phyloP scores from a whole-genome alignment of 2,888 invertebrate species.

The Fragum whitleyi region DNA sequence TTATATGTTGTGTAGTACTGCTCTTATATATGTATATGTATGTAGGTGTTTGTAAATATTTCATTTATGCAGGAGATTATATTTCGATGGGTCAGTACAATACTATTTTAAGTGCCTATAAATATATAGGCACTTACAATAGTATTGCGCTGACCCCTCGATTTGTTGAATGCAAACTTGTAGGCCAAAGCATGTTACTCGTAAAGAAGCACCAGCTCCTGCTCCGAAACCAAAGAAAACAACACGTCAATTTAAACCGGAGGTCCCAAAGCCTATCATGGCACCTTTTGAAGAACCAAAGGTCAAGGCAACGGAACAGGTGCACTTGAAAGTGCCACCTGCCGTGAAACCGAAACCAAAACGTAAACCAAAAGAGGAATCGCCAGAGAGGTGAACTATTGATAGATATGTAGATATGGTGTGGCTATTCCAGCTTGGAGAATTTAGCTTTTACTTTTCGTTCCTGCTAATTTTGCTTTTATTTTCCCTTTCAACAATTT shows the following conservation, averaged over 20 bases:
- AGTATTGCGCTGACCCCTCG: too few relatives aligned
- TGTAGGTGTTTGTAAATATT: too few relatives aligned
- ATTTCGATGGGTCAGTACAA: too few relatives aligned
- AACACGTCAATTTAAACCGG: conserved; percentile 48
- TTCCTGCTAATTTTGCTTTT: not conserved
- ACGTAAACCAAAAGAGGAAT: conserved; percentile 48
- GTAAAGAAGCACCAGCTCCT: conserved; percentile 54
- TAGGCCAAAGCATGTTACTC: conserved; percentile 51
- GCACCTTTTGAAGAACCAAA: conserved; percentile 54
- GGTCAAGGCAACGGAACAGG: conserved; percentile 54
- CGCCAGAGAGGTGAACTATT: conserved; percentile 62
- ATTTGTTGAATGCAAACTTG: conserved; percentile 39
- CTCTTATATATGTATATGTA: too few relatives aligned
- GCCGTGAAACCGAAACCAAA: conserved; percentile 64
- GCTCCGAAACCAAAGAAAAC: conserved; percentile 63
- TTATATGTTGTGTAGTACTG: too few relatives aligned
- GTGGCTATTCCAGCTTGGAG: conserved; percentile 14
- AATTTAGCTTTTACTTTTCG: conserved; percentile 5
- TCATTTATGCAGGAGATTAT: too few relatives aligned
- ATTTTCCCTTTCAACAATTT: too few relatives aligned
- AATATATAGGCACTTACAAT: too few relatives aligned
- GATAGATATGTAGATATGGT: conserved; percentile 17
- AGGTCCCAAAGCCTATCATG: conserved; percentile 32
- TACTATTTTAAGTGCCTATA: too few relatives aligned
- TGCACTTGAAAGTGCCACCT: conserved; percentile 51